Percentiles rank a stretch among this genome's conserved stretches.
phyloP scores from a whole-genome alignment of 2,113 vertebrate species.

The Periophthalmodon schlosseri region DNA sequence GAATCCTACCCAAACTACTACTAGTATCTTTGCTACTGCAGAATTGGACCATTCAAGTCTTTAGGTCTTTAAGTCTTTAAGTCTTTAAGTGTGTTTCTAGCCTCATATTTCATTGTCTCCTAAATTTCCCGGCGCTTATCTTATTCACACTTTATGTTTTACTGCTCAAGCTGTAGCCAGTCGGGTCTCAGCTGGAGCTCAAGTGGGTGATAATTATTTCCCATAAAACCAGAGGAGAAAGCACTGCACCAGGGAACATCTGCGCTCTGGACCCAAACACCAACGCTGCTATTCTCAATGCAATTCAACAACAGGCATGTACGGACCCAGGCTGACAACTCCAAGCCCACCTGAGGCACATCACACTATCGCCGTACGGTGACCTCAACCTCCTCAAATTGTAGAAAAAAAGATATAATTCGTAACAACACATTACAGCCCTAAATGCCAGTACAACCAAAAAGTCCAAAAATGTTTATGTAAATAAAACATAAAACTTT shows the following conservation, averaged over 20 bases:
- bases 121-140: slow-evolving; percentile 30
- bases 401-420: too few species aligned
- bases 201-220: slow-evolving; percentile 59
- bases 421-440: too few species aligned
- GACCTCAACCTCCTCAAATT: too few species aligned
- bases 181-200: slow-evolving; percentile 56
- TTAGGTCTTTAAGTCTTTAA: background rate
- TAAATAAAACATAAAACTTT: too few species aligned
- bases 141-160: slow-evolving; percentile 32
- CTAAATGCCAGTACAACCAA: too few species aligned
- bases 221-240: slow-evolving; percentile 64
- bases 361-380: background rate
- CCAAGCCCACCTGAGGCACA: background rate
- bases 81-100: slow-evolving; percentile 2
- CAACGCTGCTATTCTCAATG: slow-evolving; percentile 28
- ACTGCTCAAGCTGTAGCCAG: slow-evolving; percentile 39
- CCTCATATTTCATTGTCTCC: slow-evolving; percentile 20
- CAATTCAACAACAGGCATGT: slow-evolving; percentile 42
- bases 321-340: background rate
- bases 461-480: too few species aligned
- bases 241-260: slow-evolving; percentile 55
- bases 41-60: background rate
- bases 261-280: slow-evolving; percentile 55
- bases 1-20: too few species aligned
- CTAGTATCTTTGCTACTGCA: background rate